Conservation (phyloP, 2,113 vertebrate species). For the Alectura lathami region DNA sequence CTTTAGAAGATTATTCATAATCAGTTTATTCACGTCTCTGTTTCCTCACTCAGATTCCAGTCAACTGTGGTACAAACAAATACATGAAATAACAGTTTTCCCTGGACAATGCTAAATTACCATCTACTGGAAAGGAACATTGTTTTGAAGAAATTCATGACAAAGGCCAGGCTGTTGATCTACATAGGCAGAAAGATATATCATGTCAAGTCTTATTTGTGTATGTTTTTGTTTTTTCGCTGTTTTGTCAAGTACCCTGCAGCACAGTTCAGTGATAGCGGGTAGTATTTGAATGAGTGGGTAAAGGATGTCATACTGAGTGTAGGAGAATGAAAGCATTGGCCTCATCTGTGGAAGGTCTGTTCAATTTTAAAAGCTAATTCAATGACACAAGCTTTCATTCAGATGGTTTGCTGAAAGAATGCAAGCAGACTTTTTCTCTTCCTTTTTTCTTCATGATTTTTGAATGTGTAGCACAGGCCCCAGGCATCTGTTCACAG, state of each 20-base stretch:
- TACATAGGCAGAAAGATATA: slow-evolving; percentile 9
- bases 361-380: slow-evolving; percentile 70
- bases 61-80: slow-evolving; percentile 15
- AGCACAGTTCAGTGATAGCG: slow-evolving; percentile 58
- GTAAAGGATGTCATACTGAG: slow-evolving; percentile 64
- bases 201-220: slow-evolving; percentile 36
- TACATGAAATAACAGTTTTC: neutral
- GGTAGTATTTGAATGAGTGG: slow-evolving; percentile 53
- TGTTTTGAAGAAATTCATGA: neutral
- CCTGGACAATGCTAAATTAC: neutral
- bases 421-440: neutral
- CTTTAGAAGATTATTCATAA: neutral
- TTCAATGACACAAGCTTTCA: slow-evolving; percentile 70
- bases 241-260: slow-evolving; percentile 61
- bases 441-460: neutral
- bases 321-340: slow-evolving; percentile 34
- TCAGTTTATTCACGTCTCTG: neutral
- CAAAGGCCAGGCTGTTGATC: slow-evolving; percentile 37
- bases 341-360: slow-evolving; percentile 7
- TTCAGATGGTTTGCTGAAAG: slow-evolving; percentile 44
- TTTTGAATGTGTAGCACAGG: neutral
- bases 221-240: slow-evolving; percentile 32
- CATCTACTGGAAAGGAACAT: neutral
- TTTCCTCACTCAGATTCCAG: neutral
- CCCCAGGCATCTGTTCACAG: slow-evolving; percentile 17